phyloP scores from a whole-genome alignment of 2,888 invertebrate species.

The Galeruca laticollis region DNA sequence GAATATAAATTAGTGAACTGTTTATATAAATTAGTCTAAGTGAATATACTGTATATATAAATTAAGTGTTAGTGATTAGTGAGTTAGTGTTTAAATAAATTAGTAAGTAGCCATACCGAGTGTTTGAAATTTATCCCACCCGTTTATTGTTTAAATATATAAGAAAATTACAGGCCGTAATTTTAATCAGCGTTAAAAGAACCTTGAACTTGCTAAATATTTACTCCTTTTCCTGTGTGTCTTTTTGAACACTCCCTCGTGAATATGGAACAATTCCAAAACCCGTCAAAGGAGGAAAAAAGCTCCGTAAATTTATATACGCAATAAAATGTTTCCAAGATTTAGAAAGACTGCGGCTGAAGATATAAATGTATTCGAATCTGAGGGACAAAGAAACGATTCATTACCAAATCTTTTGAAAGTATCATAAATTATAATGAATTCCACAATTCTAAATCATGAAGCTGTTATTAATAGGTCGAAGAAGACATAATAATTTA shows the following conservation, averaged over 20 bases:
- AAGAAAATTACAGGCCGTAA: too few species aligned
- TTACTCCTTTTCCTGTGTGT: background rate
- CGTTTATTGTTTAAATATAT: too few species aligned
- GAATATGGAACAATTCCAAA: background rate
- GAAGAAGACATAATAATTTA: background rate
- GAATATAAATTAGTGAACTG: too few species aligned
- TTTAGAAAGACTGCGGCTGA: background rate
- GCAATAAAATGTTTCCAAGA: constrained; percentile 12
- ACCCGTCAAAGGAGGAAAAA: background rate
- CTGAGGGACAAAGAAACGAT: background rate
- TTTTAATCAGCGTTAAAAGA: too few species aligned
- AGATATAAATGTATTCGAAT: constrained; percentile 1
- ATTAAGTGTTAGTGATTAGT: too few species aligned
- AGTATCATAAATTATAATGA: background rate
- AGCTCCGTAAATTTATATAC: background rate
- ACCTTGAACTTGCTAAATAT: too few species aligned
- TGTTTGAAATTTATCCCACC: too few species aligned
- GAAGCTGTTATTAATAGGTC: too few species aligned
- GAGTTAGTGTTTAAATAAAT: too few species aligned
- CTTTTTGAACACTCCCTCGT: background rate
- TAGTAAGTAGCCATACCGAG: too few species aligned
- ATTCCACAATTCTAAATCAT: background rate
- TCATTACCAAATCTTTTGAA: background rate
- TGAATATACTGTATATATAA: too few species aligned
- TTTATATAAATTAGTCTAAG: too few species aligned